Evolutionary conservation across 2,113 vertebrate species (phyloP).

Genomic region (Actenoides hombroni): DNA sequence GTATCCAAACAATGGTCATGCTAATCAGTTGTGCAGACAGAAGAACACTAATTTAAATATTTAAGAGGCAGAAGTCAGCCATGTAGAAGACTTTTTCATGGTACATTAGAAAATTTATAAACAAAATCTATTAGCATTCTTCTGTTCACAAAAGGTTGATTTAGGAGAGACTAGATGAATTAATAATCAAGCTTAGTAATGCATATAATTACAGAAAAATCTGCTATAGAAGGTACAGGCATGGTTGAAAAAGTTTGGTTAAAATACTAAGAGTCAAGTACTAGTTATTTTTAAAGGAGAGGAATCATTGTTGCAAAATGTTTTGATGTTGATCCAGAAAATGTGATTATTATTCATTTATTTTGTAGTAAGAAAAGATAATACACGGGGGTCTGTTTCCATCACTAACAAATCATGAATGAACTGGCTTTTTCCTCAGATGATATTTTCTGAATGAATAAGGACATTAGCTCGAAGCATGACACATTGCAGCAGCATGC

Average conservation of each 20-base stretch:
- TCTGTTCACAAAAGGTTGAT: constrained; percentile 47
- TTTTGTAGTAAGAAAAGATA: not conserved
- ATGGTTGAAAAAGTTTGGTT: not conserved
- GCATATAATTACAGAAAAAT: constrained; percentile 58
- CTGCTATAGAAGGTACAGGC: not conserved
- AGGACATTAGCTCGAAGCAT: not conserved
- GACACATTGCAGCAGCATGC: not conserved
- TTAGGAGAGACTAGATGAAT: constrained; percentile 61
- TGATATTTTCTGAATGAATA: not conserved
- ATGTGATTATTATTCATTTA: not conserved
- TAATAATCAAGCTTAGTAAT: constrained; percentile 58
- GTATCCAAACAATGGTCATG: not conserved
- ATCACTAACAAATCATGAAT: not conserved
- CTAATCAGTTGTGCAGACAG: constrained; percentile 1
- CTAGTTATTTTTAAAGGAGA: not conserved
- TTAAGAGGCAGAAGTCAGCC: constrained; percentile 54
- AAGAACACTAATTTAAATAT: constrained; percentile 33
- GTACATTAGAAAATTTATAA: constrained; percentile 54
- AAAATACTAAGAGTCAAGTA: constrained; percentile 12
- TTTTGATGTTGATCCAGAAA: not conserved
- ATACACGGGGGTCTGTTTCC: not conserved
- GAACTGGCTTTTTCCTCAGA: not conserved
- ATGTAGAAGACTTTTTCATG: constrained; percentile 5
- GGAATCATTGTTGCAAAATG: not conserved
- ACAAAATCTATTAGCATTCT: constrained; percentile 65